Evolutionary conservation across 2,113 vertebrate species (phyloP).

Genomic region (Anarrhichthys ocellatus): DNA sequence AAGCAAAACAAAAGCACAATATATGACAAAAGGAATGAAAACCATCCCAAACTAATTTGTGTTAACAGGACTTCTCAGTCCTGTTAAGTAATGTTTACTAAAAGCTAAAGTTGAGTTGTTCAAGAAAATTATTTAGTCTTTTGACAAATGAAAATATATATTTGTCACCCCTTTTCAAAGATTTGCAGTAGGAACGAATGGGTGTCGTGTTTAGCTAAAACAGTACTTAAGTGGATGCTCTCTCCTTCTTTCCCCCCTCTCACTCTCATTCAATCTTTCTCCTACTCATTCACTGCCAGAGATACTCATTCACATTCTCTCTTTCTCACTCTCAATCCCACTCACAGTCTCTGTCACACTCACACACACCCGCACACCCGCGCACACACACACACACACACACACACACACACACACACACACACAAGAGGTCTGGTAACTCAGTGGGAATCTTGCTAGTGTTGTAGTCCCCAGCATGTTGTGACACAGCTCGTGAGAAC

Average conservation of each 20-base stretch:
- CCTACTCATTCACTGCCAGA: neutral
- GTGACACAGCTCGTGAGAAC: constrained; percentile 57
- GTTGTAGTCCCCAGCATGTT: constrained; percentile 40
- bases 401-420: neutral
- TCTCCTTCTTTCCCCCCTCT: neutral
- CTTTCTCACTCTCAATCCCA: constrained; percentile 7
- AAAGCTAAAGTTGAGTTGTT: neutral
- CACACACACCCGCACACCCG: too few relatives aligned
- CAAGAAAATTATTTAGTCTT: neutral
- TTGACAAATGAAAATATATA: neutral
- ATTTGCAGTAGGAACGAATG: neutral
- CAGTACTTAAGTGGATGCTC: neutral
- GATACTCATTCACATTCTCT: neutral
- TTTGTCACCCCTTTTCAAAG: neutral
- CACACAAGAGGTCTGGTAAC: constrained; percentile 35
- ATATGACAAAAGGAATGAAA: constrained; percentile 9
- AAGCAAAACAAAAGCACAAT: constrained; percentile 62
- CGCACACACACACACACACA: neutral
- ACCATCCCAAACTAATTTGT: neutral
- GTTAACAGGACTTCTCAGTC: neutral
- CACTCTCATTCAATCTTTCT: constrained; percentile 19
- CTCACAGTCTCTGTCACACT: neutral
- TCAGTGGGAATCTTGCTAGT: constrained; percentile 53
- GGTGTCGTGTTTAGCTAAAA: neutral
- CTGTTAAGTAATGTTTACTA: neutral